Evolutionary conservation across 2,888 invertebrate genomes (phyloP).

Genomic region (Theristus sp.): DNA sequence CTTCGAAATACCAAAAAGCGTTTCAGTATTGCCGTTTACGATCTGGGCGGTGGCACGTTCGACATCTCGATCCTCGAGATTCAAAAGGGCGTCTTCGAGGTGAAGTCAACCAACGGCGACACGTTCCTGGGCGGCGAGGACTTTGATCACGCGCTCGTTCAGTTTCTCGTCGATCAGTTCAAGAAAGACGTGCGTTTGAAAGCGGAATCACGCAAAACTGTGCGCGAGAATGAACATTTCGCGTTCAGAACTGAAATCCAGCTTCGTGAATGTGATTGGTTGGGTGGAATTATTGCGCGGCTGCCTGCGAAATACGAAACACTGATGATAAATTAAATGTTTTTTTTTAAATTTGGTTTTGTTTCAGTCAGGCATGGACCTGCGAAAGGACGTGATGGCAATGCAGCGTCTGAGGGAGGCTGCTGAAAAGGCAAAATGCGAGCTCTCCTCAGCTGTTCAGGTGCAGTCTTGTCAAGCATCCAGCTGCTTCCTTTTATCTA

Average conservation of each 20-base stretch:
- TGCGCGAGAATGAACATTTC: no score
- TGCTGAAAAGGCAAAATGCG: slow-evolving; percentile 94
- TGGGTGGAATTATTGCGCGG: no score
- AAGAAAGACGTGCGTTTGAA: slow-evolving; percentile 61
- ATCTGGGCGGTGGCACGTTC: slow-evolving; percentile 98
- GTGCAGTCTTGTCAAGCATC: slow-evolving; percentile 12
- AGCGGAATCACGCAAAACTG: no score
- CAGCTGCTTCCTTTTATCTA: neutral
- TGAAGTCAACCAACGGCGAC: slow-evolving; percentile 97
- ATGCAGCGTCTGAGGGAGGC: slow-evolving; percentile 95
- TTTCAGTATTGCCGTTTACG: slow-evolving; percentile 84
- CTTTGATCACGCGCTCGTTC: slow-evolving; percentile 88
- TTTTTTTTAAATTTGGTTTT: neutral
- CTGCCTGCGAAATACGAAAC: no score
- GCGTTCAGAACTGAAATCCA: no score
- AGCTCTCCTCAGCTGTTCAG: slow-evolving; percentile 79
- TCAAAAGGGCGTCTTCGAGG: slow-evolving; percentile 99
- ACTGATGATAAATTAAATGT: no score
- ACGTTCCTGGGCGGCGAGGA: slow-evolving; percentile 96
- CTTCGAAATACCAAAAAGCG: neutral
- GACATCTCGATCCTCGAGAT: slow-evolving; percentile 96
- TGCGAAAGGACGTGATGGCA: slow-evolving; percentile 87
- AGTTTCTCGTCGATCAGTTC: slow-evolving; percentile 72
- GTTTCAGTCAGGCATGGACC: slow-evolving; percentile 62
- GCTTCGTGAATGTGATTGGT: no score